These are phyloP conservation scores for Pocillopora meandrina DNA, from an alignment of 92 coral and sea anemone genomes.

Conservation along the genomic window DNA sequence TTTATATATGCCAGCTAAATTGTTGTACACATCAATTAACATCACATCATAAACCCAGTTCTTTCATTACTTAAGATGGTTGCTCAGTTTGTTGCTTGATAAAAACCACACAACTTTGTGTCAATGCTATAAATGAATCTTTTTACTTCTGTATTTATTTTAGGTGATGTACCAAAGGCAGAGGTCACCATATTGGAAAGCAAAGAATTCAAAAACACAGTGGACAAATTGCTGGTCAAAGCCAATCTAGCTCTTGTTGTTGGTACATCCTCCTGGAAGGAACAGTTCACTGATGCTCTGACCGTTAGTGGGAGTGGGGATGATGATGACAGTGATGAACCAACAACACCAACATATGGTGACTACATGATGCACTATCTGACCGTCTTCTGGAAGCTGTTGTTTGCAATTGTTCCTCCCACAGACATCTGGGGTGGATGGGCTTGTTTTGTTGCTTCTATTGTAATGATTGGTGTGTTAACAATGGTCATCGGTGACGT, in stretches of 20 bases:
- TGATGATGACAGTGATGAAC: constrained; percentile 78
- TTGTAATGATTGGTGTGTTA: constrained; percentile 86
- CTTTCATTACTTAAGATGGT: too few species aligned
- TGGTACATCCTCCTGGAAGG: constrained; percentile 97
- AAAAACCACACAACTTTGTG: not conserved
- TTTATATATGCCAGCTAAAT: too few species aligned
- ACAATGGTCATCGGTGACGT: constrained; percentile 94
- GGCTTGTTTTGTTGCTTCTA: constrained; percentile 92
- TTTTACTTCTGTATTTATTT: not conserved
- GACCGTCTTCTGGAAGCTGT: constrained; percentile 95
- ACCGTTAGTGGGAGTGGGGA: constrained; percentile 94
- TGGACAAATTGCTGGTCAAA: constrained; percentile 91
- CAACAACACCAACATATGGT: constrained; percentile 83
- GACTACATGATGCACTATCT: constrained; percentile 99
- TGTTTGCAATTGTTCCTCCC: constrained; percentile 96
- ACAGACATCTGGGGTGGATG: constrained; percentile 98
- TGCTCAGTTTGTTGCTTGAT: not conserved
- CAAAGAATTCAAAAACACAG: constrained; percentile 98
- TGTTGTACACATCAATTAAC: too few species aligned
- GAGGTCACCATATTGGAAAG: constrained; percentile 88
- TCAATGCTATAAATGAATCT: not conserved
- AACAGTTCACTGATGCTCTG: constrained; percentile 95
- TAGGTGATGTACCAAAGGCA: constrained; percentile 73
- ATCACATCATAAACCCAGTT: too few species aligned
- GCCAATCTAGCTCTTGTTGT: constrained; percentile 95